Percentiles rank a stretch among this genome's conserved stretches.
phyloP scores from a whole-genome alignment of 2,888 invertebrate genomes.

The Oxyscelio sp. region DNA sequence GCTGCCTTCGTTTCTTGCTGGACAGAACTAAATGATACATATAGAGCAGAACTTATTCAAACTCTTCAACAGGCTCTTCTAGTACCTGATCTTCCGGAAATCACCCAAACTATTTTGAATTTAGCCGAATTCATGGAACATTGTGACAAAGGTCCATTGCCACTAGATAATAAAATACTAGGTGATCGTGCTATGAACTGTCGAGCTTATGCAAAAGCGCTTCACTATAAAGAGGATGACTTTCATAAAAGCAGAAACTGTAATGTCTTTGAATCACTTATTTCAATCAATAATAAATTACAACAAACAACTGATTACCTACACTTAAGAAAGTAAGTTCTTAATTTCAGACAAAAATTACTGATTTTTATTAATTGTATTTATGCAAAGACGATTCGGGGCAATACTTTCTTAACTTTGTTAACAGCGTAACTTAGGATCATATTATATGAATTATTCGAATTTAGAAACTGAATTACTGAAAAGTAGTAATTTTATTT shows the following conservation, averaged over 20 bases:
- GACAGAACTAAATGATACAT: no score
- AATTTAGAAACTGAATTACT: no score
- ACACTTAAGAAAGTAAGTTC: no score
- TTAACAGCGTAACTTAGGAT: no score
- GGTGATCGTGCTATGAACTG: constrained; percentile 98
- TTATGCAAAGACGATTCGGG: no score
- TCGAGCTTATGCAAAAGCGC: constrained; percentile 94
- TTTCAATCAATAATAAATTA: constrained; percentile 98
- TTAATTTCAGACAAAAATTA: no score
- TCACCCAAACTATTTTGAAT: constrained; percentile 98
- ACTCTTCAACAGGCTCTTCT: constrained; percentile 96
- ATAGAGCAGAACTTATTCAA: constrained; percentile 95
- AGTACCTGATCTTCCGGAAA: constrained; percentile 97
- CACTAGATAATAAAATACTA: constrained; percentile 95
- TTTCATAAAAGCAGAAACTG: constrained; percentile 95
- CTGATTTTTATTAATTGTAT: no score
- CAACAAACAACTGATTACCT: no score
- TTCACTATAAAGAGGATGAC: constrained; percentile 97
- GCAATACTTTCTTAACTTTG: no score
- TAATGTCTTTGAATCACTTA: constrained; percentile 97
- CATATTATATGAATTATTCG: no score
- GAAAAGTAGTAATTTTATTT: no score
- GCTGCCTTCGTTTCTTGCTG: no score
- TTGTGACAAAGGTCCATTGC: constrained; percentile 98
- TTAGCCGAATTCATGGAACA: constrained; percentile 99